Percentiles rank a stretch among this genome's conserved stretches.
Evolutionary conservation across 2,113 vertebrate genomes (phyloP).

Genomic region (Dicerorhinus sumatrensis): DNA sequence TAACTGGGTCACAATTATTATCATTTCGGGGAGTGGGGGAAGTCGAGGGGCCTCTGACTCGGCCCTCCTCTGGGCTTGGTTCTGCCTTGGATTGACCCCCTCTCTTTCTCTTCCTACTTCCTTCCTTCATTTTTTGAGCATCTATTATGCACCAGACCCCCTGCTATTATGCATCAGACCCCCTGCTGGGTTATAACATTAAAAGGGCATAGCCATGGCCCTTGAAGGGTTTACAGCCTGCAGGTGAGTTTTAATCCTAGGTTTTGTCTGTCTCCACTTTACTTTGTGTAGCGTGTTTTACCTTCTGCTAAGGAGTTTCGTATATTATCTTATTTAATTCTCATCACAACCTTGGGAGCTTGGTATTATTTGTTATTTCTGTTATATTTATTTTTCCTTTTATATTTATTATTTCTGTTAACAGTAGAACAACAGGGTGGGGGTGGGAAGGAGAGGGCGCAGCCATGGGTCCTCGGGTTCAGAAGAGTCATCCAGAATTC

Average conservation of each 20-base stretch:
- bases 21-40: background rate
- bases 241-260: background rate
- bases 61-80: fast-evolving
- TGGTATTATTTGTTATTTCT: background rate
- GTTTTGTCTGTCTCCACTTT: too few relatives aligned
- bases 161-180: too few relatives aligned
- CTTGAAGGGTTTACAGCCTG: background rate
- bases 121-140: background rate
- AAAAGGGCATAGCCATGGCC: background rate
- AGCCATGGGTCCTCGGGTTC: background rate
- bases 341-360: background rate
- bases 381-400: background rate
- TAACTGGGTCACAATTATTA: too few relatives aligned
- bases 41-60: background rate
- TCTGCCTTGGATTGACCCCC: background rate
- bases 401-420: background rate
- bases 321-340: background rate
- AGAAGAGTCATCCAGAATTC: background rate
- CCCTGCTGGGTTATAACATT: background rate
- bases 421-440: background rate
- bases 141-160: background rate
- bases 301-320: background rate
- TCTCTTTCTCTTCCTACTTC: background rate
- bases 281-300: fast-evolving
- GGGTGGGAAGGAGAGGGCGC: background rate